These are phyloP conservation scores for Entelurus aequoreus DNA, from an alignment of 2,113 vertebrate species.

Conservation along the genomic window DNA sequence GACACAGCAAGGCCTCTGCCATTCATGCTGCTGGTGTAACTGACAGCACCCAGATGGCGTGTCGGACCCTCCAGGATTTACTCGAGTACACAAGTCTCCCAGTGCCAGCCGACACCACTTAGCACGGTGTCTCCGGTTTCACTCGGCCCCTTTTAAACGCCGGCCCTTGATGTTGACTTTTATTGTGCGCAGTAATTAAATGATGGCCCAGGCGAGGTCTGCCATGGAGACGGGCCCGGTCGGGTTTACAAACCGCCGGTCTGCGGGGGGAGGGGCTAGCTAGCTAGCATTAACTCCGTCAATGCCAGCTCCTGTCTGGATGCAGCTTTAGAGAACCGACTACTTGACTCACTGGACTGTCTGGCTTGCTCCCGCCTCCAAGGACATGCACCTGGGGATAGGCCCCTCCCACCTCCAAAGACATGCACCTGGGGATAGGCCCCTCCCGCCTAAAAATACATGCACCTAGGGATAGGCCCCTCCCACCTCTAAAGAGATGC, in stretches of 20 bases:
- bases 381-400: too few species aligned
- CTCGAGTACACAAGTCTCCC: slow-evolving; percentile 18
- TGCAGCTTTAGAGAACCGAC: background rate
- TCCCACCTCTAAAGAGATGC: too few species aligned
- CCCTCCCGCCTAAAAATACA: too few species aligned
- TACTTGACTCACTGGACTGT: background rate
- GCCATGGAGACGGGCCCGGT: slow-evolving; percentile 45
- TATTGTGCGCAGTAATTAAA: slow-evolving; percentile 59
- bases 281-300: slow-evolving; percentile 8
- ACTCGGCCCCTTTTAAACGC: slow-evolving; percentile 32
- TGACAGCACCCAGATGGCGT: slow-evolving; percentile 45
- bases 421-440: too few species aligned
- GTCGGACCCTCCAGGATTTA: slow-evolving; percentile 23
- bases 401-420: too few species aligned
- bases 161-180: slow-evolving; percentile 50
- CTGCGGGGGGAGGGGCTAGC: slow-evolving; percentile 19
- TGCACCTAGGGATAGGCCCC: too few species aligned
- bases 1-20: background rate
- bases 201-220: slow-evolving; percentile 37
- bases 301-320: slow-evolving; percentile 21
- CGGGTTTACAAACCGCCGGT: slow-evolving; percentile 40
- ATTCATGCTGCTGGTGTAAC: slow-evolving; percentile 17
- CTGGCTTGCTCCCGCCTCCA: too few species aligned
- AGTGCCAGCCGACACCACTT: slow-evolving; percentile 46
- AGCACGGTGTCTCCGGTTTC: slow-evolving; percentile 25